Base-by-base conservation (phyloP, 64 coral and sea anemone species). In the Acropora tenuis region DNA sequence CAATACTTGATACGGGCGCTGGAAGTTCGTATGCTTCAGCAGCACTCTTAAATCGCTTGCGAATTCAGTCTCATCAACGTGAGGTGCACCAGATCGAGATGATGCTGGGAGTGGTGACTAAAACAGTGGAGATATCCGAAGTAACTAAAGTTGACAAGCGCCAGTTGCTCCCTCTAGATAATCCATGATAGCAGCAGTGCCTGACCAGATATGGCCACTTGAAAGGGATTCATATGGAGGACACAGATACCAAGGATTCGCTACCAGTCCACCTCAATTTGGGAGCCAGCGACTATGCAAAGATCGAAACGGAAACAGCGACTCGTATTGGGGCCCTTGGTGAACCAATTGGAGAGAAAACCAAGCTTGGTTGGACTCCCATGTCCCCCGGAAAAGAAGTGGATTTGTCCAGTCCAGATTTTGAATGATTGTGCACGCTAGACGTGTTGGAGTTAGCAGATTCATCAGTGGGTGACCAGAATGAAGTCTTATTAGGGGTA, bases 21-120 rank as follows among this genome's bases (percentile, higher is more conserved):
- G 55, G 80, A 5, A 84, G 52, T 66, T 84, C 80, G 16, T 84
- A 84, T 19, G 80, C 57, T 67, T 84, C 81, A 68, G 58, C 58
- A 43, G 81, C 57, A 48, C 81, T 68, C 9, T 58, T 84, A 16
- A 18, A 68, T 45, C 53, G 18, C 30, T 20, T 84, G 10, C 57
- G 3, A 84, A 18, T 17, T 43, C 57, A 10, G 3, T n/a, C 41
- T 45, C 3, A 47, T 47, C 30, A 43, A 84, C 53, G 2, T 11
- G 58, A 84, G 15, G 53, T 84, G 40, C n/a, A 7, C 30, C 57
- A 66, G 63, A 84, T 84, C 8, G 60, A 84, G 9, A 84, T 84
- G 81, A 84, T 84, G 81, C 41, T 84, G 2, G 58, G 58, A 7
- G 46, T 41, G 58, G 16, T 48, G 18, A 84, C 59, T 6, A 65